Evolutionary conservation across 2,888 invertebrate species (phyloP).

Genomic region (Tigriopus californicus): DNA sequence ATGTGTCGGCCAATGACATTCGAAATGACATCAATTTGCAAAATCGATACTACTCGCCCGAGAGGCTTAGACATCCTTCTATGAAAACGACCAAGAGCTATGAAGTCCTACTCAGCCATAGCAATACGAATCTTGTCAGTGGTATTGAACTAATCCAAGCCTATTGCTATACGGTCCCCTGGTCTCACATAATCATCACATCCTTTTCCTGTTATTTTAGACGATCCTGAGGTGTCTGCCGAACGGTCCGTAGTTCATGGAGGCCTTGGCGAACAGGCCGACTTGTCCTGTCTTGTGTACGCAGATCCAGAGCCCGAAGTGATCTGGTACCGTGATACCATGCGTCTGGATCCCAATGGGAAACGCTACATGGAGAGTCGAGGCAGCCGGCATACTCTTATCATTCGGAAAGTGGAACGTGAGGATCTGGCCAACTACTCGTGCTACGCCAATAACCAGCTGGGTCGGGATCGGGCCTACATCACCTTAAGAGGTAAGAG

Average conservation of each 20-base stretch:
- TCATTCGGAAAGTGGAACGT: slow-evolving; percentile 44
- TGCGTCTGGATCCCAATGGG: slow-evolving; percentile 46
- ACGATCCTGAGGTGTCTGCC: slow-evolving; percentile 2
- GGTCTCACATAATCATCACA: too few relatives aligned
- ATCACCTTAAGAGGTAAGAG: slow-evolving; percentile 40
- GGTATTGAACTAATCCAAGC: too few relatives aligned
- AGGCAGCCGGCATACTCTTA: slow-evolving; percentile 43
- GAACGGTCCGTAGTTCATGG: background rate
- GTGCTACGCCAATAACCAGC: slow-evolving; percentile 45
- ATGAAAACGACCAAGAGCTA: too few relatives aligned
- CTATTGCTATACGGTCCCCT: too few relatives aligned
- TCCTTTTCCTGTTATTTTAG: background rate
- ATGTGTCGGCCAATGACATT: too few relatives aligned
- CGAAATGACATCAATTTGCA: too few relatives aligned
- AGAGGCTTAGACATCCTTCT: too few relatives aligned
- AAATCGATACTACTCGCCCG: too few relatives aligned
- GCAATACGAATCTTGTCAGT: too few relatives aligned
- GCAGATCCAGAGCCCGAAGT: slow-evolving; percentile 29
- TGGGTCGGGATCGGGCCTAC: slow-evolving; percentile 44
- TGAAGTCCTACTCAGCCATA: too few relatives aligned
- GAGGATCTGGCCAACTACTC: slow-evolving; percentile 49
- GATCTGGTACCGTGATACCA: slow-evolving; percentile 46
- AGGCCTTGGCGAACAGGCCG: background rate
- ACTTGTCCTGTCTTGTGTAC: slow-evolving; percentile 3
- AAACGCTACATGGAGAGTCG: slow-evolving; percentile 44